phyloP scores from a whole-genome alignment of 2,113 vertebrate genomes.

The Dascyllus trimaculatus region DNA sequence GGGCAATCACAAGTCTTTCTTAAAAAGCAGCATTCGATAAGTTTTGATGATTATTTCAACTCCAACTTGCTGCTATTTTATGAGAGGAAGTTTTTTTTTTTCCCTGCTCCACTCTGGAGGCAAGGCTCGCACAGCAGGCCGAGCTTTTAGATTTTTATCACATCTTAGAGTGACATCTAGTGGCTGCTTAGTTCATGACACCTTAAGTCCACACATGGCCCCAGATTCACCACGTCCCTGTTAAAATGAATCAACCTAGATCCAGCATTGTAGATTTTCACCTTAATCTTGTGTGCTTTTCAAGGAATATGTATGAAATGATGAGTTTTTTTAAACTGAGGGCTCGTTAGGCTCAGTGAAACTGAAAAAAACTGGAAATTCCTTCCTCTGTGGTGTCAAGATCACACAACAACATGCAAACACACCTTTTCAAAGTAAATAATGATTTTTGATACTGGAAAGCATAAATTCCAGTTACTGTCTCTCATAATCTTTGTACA shows the following conservation, averaged over 20 bases:
- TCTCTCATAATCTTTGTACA: too few relatives aligned
- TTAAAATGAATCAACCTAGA: neutral
- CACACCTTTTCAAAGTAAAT: too few relatives aligned
- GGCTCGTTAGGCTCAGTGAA: too few relatives aligned
- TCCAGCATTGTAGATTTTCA: neutral
- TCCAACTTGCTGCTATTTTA: conserved; percentile 11
- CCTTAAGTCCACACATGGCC: neutral
- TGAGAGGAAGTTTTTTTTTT: too few relatives aligned
- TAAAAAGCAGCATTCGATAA: neutral
- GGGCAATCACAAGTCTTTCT: neutral
- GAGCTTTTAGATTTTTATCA: conserved; percentile 48
- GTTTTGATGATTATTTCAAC: neutral
- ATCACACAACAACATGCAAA: too few relatives aligned
- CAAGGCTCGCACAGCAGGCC: neutral
- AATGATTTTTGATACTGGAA: too few relatives aligned
- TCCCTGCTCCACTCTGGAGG: neutral
- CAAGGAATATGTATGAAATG: too few relatives aligned
- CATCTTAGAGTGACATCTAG: conserved; percentile 84
- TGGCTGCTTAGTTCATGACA: conserved; percentile 48
- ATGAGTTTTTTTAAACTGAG: too few relatives aligned
- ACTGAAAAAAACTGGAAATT: too few relatives aligned
- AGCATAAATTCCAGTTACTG: too few relatives aligned
- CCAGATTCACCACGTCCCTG: neutral
- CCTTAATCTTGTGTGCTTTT: neutral
- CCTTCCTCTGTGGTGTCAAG: too few relatives aligned